Conservation (phyloP, 2,888 invertebrate genomes). For the Ophonus ardosiacus region DNA sequence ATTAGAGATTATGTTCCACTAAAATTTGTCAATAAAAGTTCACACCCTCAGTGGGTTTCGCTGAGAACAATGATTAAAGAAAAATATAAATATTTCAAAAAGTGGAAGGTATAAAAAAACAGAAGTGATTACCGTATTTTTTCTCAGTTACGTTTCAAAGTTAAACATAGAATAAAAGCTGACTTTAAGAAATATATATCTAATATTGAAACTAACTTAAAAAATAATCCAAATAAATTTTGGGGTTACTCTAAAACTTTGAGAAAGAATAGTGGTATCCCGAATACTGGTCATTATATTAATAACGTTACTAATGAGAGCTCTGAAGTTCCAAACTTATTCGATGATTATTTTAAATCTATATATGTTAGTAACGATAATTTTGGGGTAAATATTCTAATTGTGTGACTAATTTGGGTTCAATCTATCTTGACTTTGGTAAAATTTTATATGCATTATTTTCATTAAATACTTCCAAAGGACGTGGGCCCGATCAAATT, state of each 20-base stretch:
- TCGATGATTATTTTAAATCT: slow-evolving; percentile 42
- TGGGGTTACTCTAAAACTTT: slow-evolving; percentile 30
- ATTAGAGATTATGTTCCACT: too few species aligned
- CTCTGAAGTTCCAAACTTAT: slow-evolving; percentile 9
- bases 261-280: slow-evolving; percentile 18
- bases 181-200: too few species aligned
- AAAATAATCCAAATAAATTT: slow-evolving; percentile 17
- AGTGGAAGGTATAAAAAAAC: slow-evolving; percentile 23
- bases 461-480: too few species aligned
- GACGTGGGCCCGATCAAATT: too few species aligned
- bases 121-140: too few species aligned
- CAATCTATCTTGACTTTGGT: too few species aligned
- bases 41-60: slow-evolving; percentile 23
- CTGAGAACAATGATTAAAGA: background rate
- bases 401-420: too few species aligned
- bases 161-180: too few species aligned
- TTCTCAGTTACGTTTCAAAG: too few species aligned
- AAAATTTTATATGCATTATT: too few species aligned
- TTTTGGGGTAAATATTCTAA: background rate
- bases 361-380: background rate
- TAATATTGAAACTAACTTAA: slow-evolving; percentile 16
- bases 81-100: slow-evolving; percentile 24
- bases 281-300: background rate
- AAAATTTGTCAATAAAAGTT: background rate
- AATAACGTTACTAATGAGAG: slow-evolving; percentile 14